A percentile compares a stretch with the other conserved stretches of the same genome.
Evolutionary conservation across 2,797 vertebrate genomes (phyloP).

Genomic region (Muscicapa striata): DNA sequence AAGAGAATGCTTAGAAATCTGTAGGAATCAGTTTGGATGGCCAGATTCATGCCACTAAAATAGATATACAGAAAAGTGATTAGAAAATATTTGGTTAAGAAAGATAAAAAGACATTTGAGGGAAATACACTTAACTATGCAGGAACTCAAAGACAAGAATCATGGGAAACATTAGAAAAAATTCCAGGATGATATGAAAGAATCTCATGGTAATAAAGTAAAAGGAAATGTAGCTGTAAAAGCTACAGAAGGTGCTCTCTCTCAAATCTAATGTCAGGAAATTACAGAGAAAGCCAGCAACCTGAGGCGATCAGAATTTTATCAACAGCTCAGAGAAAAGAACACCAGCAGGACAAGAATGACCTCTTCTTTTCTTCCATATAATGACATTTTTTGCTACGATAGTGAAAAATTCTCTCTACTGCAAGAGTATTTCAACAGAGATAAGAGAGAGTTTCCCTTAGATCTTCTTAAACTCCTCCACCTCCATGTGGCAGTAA

Average conservation of each 20-base stretch:
- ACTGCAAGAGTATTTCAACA: neutral
- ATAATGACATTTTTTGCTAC: slow-evolving; percentile 12
- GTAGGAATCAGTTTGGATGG: neutral
- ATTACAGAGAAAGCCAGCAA: slow-evolving; percentile 38
- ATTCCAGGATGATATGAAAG: neutral
- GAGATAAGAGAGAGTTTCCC: neutral
- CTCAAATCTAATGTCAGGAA: slow-evolving; percentile 5
- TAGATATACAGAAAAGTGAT: neutral
- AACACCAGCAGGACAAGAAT: slow-evolving; percentile 37
- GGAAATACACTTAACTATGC: neutral
- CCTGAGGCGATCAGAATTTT: neutral
- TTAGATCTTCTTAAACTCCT: slow-evolving; percentile 18
- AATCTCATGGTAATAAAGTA: neutral
- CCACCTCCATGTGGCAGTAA: neutral
- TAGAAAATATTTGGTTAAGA: neutral
- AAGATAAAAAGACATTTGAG: neutral
- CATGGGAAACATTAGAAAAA: neutral
- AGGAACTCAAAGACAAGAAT: neutral
- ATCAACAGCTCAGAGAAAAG: neutral
- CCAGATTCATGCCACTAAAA: neutral
- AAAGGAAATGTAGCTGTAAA: neutral
- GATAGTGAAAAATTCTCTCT: neutral
- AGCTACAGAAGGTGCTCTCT: neutral
- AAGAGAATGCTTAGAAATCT: neutral
- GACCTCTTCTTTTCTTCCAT: slow-evolving; percentile 31